Conservation (phyloP, 2,113 vertebrate species). For the Pedetes capensis region DNA sequence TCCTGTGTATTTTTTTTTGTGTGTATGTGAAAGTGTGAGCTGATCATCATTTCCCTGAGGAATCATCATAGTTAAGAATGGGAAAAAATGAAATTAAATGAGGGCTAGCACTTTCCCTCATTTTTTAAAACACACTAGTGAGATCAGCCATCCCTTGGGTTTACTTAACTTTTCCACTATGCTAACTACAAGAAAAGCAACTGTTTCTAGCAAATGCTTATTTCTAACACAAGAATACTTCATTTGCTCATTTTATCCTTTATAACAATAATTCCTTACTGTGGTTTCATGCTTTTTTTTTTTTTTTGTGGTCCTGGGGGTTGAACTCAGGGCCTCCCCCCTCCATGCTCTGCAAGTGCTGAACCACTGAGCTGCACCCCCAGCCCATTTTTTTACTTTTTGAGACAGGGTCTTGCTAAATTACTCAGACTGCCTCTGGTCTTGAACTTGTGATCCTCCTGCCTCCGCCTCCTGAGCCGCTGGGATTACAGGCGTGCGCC, state of each 20-base stretch:
- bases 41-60: conserved; percentile 45
- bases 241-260: conserved; percentile 43
- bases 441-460: too few relatives aligned
- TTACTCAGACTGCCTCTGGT: too few relatives aligned
- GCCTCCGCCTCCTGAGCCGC: too few relatives aligned
- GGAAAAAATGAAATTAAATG: conserved; percentile 50
- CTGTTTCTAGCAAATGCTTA: background rate
- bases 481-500: too few relatives aligned
- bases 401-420: too few relatives aligned
- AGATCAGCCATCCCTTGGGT: conserved; percentile 21
- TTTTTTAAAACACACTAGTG: conserved; percentile 7
- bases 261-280: conserved; percentile 31
- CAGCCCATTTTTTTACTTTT: too few relatives aligned
- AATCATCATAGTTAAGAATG: conserved; percentile 40
- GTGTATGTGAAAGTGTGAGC: background rate
- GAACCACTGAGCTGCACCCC: too few relatives aligned
- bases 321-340: too few relatives aligned
- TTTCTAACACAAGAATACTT: conserved; percentile 18
- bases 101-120: conserved; percentile 23
- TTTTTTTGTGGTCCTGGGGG: too few relatives aligned
- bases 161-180: conserved; percentile 46
- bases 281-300: conserved; percentile 10
- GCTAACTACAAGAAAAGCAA: conserved; percentile 42
- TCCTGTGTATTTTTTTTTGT: background rate
- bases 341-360: too few relatives aligned